These are phyloP conservation scores for Anastatus disparis DNA, from an alignment of 1,140 invertebrate species.

Conservation along the genomic window DNA sequence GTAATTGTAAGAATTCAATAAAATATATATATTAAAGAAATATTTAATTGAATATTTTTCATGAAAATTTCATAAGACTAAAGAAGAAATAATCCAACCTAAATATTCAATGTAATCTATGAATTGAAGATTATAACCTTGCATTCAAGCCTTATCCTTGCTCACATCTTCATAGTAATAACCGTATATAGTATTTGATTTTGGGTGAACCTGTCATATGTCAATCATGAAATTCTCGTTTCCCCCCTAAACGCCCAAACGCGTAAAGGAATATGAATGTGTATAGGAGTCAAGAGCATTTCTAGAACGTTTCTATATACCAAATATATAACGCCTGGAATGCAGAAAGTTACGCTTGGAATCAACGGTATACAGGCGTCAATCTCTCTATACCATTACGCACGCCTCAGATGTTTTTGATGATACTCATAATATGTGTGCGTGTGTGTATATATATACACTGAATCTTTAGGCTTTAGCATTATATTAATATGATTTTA, in stretches of 20 bases:
- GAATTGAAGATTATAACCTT: no score
- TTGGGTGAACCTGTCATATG: constrained; percentile 1
- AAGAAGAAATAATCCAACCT: no score
- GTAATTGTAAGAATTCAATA: no score
- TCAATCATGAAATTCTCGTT: background rate
- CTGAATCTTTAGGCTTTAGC: background rate
- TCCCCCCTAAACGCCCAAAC: background rate
- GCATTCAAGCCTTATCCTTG: no score
- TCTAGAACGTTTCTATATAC: background rate
- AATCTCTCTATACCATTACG: background rate
- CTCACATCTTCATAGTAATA: no score
- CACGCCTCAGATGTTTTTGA: background rate
- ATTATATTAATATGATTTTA: background rate
- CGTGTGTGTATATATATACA: no score
- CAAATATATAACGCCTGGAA: constrained; percentile 11
- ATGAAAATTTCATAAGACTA: no score
- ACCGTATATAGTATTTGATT: background rate
- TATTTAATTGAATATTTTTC: no score
- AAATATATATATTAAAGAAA: no score
- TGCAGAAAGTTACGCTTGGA: background rate
- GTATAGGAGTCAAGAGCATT: background rate
- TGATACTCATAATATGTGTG: no score
- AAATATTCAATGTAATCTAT: no score
- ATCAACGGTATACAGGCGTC: constrained; percentile 7
- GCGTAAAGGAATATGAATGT: constrained; percentile 2